Evolutionary conservation across 2,888 invertebrate species (phyloP).

Genomic region (Drosophila paracracens): DNA sequence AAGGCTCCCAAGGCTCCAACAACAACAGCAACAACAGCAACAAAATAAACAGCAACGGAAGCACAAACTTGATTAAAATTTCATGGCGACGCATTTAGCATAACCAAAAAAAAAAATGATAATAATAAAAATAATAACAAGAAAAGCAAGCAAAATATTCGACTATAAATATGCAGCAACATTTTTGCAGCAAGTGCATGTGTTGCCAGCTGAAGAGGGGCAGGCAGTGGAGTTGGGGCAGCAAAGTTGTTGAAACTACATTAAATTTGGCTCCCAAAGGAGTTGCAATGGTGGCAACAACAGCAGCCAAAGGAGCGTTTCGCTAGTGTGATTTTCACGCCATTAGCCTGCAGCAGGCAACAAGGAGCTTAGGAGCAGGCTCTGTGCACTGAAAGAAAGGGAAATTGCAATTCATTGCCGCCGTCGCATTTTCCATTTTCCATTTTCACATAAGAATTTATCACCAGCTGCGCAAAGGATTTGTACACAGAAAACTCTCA

Average conservation of each 20-base stretch:
- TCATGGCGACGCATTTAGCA: constrained; percentile 73
- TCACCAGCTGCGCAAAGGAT: constrained; percentile 29
- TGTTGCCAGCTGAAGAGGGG: constrained; percentile 11
- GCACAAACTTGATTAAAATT: constrained; percentile 76
- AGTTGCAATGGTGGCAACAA: constrained; percentile 5
- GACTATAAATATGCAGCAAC: constrained; percentile 45
- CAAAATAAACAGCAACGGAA: constrained; percentile 50
- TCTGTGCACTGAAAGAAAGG: constrained; percentile 40
- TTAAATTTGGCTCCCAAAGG: constrained; percentile 54
- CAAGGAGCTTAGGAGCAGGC: constrained; percentile 12
- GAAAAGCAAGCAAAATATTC: constrained; percentile 10
- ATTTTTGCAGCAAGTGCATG: constrained; percentile 32
- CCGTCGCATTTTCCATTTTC: constrained; percentile 27
- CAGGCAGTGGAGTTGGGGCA: not conserved
- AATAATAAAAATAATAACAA: constrained; percentile 2
- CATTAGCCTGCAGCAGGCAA: constrained; percentile 29
- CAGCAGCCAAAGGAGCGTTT: constrained; percentile 1
- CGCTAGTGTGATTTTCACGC: constrained; percentile 36
- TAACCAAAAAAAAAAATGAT: constrained; percentile 15
- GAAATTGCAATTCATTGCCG: constrained; percentile 61
- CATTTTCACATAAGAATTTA: constrained; percentile 35
- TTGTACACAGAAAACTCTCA: constrained; percentile 8
- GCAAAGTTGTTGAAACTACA: constrained; percentile 64
- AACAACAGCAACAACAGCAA: constrained; percentile 26
- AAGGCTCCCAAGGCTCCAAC: constrained; percentile 34